phyloP scores from a whole-genome alignment of 1,140 invertebrate genomes.

The Acromyrmex echinatior region DNA sequence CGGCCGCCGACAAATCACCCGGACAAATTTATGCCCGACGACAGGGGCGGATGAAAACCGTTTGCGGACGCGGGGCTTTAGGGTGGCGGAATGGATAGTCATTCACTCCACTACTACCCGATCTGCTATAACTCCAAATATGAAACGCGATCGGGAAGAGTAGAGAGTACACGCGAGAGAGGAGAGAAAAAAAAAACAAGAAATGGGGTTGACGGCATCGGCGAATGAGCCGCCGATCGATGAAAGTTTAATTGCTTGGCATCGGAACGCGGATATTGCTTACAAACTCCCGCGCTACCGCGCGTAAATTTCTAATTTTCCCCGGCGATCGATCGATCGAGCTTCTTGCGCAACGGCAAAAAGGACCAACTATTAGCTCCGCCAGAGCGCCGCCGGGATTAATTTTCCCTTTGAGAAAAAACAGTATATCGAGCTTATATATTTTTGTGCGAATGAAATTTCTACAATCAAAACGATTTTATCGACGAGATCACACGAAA shows the following conservation, averaged over 20 bases:
- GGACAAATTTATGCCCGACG: slow-evolving; percentile 63
- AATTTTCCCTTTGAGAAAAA: slow-evolving; percentile 48
- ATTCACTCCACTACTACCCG: not conserved
- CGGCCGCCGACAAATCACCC: slow-evolving; percentile 53
- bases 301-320: slow-evolving; percentile 64
- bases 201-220: slow-evolving; percentile 34
- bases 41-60: slow-evolving; percentile 46
- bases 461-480: not conserved
- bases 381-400: slow-evolving; percentile 23
- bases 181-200: not conserved
- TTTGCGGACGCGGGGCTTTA: slow-evolving; percentile 22
- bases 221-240: slow-evolving; percentile 59
- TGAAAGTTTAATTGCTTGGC: slow-evolving; percentile 63
- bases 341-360: slow-evolving; percentile 46
- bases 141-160: slow-evolving; percentile 35
- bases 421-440: not conserved
- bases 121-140: slow-evolving; percentile 43
- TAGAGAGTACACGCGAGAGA: not conserved
- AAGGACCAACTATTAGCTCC: slow-evolving; percentile 46
- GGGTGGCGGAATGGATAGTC: slow-evolving; percentile 11
- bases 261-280: slow-evolving; percentile 64
- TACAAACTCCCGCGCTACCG: slow-evolving; percentile 59
- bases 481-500: not conserved
- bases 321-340: slow-evolving; percentile 60
- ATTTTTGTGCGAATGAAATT: slow-evolving; percentile 54